These are phyloP conservation scores for Drosophila sp. DNA, from an alignment of 1,140 invertebrate species.

Conservation along the genomic window DNA sequence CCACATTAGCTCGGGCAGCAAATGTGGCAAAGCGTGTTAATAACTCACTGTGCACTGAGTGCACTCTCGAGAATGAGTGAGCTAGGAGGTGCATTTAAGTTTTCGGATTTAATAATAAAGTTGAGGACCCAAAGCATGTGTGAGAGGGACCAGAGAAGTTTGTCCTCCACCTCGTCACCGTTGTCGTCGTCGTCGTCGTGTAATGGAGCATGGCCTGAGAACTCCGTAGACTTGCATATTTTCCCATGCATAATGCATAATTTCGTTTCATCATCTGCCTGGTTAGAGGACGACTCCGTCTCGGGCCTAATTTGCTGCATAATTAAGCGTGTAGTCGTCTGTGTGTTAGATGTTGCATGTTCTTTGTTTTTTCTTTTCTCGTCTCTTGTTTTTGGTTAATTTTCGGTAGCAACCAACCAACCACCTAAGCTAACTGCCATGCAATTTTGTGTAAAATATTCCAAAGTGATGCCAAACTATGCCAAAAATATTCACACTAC, in stretches of 20 bases:
- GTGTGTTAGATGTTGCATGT: slow-evolving; percentile 38
- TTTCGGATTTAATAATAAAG: slow-evolving; percentile 79
- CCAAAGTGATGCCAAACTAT: neutral
- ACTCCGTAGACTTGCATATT: slow-evolving; percentile 55
- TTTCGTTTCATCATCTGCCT: slow-evolving; percentile 71
- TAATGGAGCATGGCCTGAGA: slow-evolving; percentile 65
- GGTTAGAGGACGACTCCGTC: slow-evolving; percentile 35
- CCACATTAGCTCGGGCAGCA: slow-evolving; percentile 77
- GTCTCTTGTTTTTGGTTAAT: slow-evolving; percentile 51
- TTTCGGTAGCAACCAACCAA: slow-evolving; percentile 2
- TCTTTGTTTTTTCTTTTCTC: slow-evolving; percentile 17
- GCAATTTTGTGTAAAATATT: slow-evolving; percentile 40
- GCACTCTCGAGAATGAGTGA: slow-evolving; percentile 58
- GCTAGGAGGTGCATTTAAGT: slow-evolving; percentile 70
- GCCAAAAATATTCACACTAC: neutral
- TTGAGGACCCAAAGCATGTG: slow-evolving; percentile 27
- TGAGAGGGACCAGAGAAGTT: neutral
- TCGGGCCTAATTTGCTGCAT: slow-evolving; percentile 79
- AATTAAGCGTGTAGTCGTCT: slow-evolving; percentile 74
- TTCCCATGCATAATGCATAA: slow-evolving; percentile 77
- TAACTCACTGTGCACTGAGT: slow-evolving; percentile 72
- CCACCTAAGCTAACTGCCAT: slow-evolving; percentile 4
- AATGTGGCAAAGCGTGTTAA: slow-evolving; percentile 81
- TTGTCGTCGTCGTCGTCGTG: slow-evolving; percentile 56
- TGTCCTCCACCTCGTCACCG: slow-evolving; percentile 38